Base-by-base conservation (phyloP, 2,797 vertebrate genomes). In the Rhinella marina region DNA sequence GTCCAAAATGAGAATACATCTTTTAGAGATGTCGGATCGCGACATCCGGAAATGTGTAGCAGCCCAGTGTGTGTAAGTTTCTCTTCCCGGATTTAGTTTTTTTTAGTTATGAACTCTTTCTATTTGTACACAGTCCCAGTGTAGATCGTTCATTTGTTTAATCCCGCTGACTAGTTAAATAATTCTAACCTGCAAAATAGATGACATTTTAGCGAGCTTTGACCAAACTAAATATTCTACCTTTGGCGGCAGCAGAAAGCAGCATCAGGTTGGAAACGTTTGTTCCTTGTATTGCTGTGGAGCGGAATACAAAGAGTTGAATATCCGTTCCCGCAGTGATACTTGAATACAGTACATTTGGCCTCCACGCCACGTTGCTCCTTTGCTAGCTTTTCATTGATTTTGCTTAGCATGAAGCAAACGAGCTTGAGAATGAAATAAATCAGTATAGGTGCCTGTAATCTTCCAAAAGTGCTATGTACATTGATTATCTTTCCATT, bases 331-430 rank as follows among this genome's bases (percentile, higher is more conserved):
- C 80, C 9, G 27, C 85, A 48, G 85, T 41, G 66, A 32, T 57
- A 17, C 66, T 62, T 72, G 52, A 81, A 64, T 62, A 25, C 79
- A 62, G 14, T 61, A 48, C 68, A 79, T 68, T 64, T 66, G 75
- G 32, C 21, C 56, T 54, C 19, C 72, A 54, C 50, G 52, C 50
- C 48, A 59, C 56, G 41, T 61, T 75, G 66, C 64, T 75, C 41
- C 32, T 86, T 61, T 72, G 17, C 16, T 57, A 12, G 17, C 77
- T 81, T 81, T 52, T 10, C 29, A 86, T 80, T 86, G 64, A 86
- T 86, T 86, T 86, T 86, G 66, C 86, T 72, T 87, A 59, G 54
- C 79, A 64, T 87, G 66, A 56, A n/a, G 17, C 56, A 62, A n/a
- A 75, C 75, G 48, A 61, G n/a, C 57, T 75, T 19, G 70, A 19